A percentile compares a stretch with the other conserved stretches of the same genome.
These are phyloP conservation scores for Dipodomys spectabilis DNA, from an alignment of 2,113 vertebrate species.

Conservation along the genomic window DNA sequence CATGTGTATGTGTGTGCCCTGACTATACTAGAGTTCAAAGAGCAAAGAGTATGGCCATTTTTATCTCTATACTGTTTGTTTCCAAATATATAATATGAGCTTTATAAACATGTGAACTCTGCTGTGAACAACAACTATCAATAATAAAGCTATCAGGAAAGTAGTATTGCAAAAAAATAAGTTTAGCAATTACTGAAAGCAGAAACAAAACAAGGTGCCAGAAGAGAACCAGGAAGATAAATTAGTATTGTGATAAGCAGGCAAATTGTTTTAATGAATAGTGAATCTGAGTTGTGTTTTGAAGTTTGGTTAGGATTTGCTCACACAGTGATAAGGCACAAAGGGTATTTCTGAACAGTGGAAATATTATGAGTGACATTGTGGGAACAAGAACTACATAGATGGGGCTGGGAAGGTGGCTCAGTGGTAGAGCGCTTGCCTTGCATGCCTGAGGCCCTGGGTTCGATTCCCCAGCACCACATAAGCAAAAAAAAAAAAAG, in stretches of 20 bases:
- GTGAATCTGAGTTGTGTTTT: background rate
- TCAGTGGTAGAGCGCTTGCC: no score
- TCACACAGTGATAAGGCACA: background rate
- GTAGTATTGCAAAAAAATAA: background rate
- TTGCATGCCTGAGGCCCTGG: no score
- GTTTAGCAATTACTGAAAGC: background rate
- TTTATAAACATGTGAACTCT: background rate
- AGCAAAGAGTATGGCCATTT: background rate
- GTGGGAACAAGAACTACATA: background rate
- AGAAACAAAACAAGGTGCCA: background rate
- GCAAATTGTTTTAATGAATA: background rate
- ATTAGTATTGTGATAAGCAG: background rate
- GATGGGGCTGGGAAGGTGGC: background rate
- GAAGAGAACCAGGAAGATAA: background rate
- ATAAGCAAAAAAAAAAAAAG: no score
- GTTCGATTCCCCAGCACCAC: no score
- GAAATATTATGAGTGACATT: background rate
- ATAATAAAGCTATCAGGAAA: background rate
- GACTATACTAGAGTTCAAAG: background rate
- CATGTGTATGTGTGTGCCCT: background rate
- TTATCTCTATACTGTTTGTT: background rate
- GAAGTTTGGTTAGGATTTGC: background rate
- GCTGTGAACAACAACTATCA: background rate
- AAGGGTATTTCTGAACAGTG: background rate
- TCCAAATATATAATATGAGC: background rate